A percentile compares a stretch with the other conserved stretches of the same genome.
phyloP scores from a whole-genome alignment of 2,888 invertebrate species.

The Clivina fossor region DNA sequence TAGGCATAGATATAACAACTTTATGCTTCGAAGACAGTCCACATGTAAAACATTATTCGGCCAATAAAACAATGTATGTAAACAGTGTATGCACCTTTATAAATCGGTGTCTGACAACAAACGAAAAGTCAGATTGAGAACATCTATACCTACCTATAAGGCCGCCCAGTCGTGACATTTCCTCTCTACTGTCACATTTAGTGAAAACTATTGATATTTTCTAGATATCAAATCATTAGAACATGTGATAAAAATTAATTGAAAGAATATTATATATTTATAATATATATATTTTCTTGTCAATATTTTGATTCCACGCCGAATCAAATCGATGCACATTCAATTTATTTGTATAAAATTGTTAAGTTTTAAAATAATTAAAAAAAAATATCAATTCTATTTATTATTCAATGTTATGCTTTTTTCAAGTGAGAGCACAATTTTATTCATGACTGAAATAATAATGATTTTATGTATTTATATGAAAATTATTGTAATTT shows the following conservation, averaged over 20 bases:
- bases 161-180: neutral
- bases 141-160: neutral
- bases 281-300: too few species aligned
- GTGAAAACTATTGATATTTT: neutral
- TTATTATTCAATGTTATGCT: too few species aligned
- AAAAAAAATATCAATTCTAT: too few species aligned
- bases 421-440: too few species aligned
- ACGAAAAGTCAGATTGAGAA: slow-evolving; percentile 1
- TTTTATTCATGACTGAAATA: too few species aligned
- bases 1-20: slow-evolving; percentile 63
- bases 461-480: too few species aligned
- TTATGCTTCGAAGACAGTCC: slow-evolving; percentile 70
- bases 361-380: too few species aligned
- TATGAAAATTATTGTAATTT: neutral
- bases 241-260: neutral
- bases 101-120: slow-evolving; percentile 56
- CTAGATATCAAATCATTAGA: neutral
- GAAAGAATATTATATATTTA: too few species aligned
- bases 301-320: too few species aligned
- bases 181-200: neutral
- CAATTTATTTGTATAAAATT: too few species aligned
- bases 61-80: slow-evolving; percentile 64
- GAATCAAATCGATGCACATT: too few species aligned
- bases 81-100: slow-evolving; percentile 63
- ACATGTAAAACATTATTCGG: slow-evolving; percentile 72